Base-by-base conservation (phyloP, 1,140 invertebrate genomes). In the Globodera rostochiensis region DNA sequence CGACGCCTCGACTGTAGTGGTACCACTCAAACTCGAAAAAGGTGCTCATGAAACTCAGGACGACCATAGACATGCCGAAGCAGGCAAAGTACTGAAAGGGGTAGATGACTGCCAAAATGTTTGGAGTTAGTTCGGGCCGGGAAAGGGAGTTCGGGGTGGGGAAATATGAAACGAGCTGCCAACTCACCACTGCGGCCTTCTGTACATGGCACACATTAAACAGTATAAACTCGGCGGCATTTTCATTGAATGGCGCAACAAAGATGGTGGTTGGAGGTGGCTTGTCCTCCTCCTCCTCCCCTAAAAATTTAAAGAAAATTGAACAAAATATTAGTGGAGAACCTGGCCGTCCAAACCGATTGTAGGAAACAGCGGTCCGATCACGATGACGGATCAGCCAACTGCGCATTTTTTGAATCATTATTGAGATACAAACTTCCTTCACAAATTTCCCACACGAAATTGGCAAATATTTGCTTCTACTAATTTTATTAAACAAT, bases 21-120 rank as follows among this genome's bases (percentile, higher is more conserved):
- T 89, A 89, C 88, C 88, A 89, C 73, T 89, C 79, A 79, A 89
- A 89, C 77, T 89, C 88, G 71, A 89, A 89, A 74, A 89, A 88
- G 25, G 83, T 70, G 25, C 81, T 84, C 60, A 90, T 80, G 70
- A 89, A 89, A 4, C 73, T 50, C 76, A 90, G 70, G 15, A 89
- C 75, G 4, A 87, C 83, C 36, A 88, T 85, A 6, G 85, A 84
- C 50, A 89, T 76, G 25, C 88, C 88, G 74, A 89, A 86, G 19
- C 83, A 87, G 13, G 88, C 88, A 19, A 77, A 79, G n/a, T 84
- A 71, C 82, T 90, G 69, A 50, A 89, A 80, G 21, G 67, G 53
- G 25, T 46, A 19, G n/a, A 47, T 36, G 47, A 50, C 73, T 53
- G n/a, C 1, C 36, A 36, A 36, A 36, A 36, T 36, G 36, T 36